phyloP scores from a whole-genome alignment of 1,140 invertebrate species.

The Zaprionus lachaisei region DNA sequence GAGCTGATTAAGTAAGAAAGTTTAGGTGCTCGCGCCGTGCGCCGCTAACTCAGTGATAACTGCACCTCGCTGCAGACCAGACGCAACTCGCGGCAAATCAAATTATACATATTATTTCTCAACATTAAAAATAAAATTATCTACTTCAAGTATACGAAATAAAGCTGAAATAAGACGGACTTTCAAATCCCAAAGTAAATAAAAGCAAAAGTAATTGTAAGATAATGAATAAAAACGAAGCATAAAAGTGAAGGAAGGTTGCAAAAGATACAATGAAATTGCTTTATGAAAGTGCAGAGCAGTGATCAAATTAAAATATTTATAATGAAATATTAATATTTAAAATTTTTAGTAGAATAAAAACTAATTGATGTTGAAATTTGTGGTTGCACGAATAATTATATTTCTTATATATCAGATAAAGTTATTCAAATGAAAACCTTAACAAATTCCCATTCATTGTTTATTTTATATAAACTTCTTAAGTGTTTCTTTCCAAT shows the following conservation, averaged over 20 bases:
- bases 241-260: neutral
- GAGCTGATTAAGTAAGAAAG: constrained; percentile 46
- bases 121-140: constrained; percentile 6
- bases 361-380: neutral
- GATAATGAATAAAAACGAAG: neutral
- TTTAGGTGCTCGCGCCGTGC: constrained; percentile 51
- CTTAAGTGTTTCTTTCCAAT: constrained; percentile 12
- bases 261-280: neutral
- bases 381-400: neutral
- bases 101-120: neutral
- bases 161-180: neutral
- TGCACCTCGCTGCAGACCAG: constrained; percentile 53
- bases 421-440: neutral
- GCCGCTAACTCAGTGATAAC: constrained; percentile 69
- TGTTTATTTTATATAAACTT: constrained; percentile 1
- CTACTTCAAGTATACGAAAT: neutral
- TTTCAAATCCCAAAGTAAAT: constrained; percentile 7
- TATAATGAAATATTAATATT: neutral
- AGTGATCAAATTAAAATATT: neutral
- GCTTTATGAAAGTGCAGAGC: neutral
- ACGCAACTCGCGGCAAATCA: constrained; percentile 32
- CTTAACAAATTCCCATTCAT: constrained; percentile 2
- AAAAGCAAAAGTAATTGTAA: neutral
- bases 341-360: neutral
- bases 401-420: neutral